Evolutionary conservation across 2,888 invertebrate species (phyloP).

Genomic region (Ypsolopha scabrella): DNA sequence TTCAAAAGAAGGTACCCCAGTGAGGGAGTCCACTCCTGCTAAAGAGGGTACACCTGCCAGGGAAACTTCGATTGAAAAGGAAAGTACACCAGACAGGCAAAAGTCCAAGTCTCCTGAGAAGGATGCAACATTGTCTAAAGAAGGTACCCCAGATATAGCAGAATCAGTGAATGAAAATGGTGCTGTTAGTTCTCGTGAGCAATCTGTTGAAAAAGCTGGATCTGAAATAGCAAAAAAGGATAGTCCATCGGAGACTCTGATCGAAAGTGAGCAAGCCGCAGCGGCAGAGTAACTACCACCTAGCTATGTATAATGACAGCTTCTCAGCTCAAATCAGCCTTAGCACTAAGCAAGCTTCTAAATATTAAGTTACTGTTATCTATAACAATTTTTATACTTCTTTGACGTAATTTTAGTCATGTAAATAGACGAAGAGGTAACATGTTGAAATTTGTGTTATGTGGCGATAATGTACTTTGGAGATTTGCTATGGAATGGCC

Average conservation of each 20-base stretch:
- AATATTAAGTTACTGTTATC: slow-evolving; percentile 52
- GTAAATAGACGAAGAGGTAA: slow-evolving; percentile 52
- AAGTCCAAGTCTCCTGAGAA: slow-evolving; percentile 1
- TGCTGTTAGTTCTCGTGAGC: slow-evolving; percentile 50
- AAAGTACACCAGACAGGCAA: slow-evolving; percentile 7
- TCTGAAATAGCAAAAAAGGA: slow-evolving; percentile 36
- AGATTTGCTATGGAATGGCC: slow-evolving; percentile 51
- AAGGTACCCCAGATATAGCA: slow-evolving; percentile 36
- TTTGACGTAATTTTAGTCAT: slow-evolving; percentile 52
- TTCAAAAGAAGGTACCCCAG: slow-evolving; percentile 23
- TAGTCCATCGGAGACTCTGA: slow-evolving; percentile 49
- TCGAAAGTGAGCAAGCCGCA: slow-evolving; percentile 51
- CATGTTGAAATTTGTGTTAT: slow-evolving; percentile 47
- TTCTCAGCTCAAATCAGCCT: slow-evolving; percentile 60
- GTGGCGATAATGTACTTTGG: slow-evolving; percentile 35
- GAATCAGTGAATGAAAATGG: slow-evolving; percentile 51
- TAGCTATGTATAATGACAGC: slow-evolving; percentile 26
- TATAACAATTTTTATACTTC: slow-evolving; percentile 48
- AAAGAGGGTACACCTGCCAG: slow-evolving; percentile 25
- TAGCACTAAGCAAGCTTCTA: slow-evolving; percentile 60
- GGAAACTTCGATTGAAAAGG: slow-evolving; percentile 17
- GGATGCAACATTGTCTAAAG: slow-evolving; percentile 23
- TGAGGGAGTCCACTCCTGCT: slow-evolving; percentile 20
- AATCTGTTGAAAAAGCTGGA: slow-evolving; percentile 42
- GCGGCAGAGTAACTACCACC: slow-evolving; percentile 44